Base-by-base conservation (phyloP, 2,113 vertebrate species). In the Geococcyx californianus region DNA sequence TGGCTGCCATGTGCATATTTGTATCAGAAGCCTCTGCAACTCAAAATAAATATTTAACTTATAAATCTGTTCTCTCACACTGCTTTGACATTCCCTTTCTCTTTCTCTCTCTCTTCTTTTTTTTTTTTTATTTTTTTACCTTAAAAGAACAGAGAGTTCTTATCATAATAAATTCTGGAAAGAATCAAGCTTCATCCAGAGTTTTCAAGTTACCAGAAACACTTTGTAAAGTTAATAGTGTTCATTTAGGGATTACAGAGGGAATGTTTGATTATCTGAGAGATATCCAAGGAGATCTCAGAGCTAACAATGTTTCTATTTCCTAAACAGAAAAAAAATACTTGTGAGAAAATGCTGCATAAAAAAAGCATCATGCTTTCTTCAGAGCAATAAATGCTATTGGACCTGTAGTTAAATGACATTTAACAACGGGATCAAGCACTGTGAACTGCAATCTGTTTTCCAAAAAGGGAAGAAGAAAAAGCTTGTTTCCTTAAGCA, bases 31-130 rank as follows among this genome's bases (percentile, higher is more conserved):
- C 25, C 40, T 96, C 69, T 72, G 55, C 36, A 90, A 92, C 84
- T 92, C 89, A 86, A 93, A 89, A 90, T 52, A 86, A 92, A 89
- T 96, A 90, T 87, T 86, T 86, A 73, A 85, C 51, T 91, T 89
- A 44, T 52, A 45, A 58, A 74, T 85, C 14, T 42, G 33, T 85
- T 34, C 33, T 89, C 23, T 36, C 82, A 60, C 10, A n/a, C 26
- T 26, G 28, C 60, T 87, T 84, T 85, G 64, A 63, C 38, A 86
- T 74, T 75, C 34, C 49, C 36, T 85, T 88, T 55, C 21, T 60
- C 31, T 16, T 55, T 49, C 36, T 85, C 86, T 55, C 21, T 60
- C 31, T 16, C 51, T 60, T 11, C 24, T 49, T 49, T 49, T 18
- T 38, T 52, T 84, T n/a, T 14, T 14, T 6, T 3, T 54, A 76